Base-by-base conservation (phyloP, 1,140 invertebrate species). In the Oedothorax gibbosus region DNA sequence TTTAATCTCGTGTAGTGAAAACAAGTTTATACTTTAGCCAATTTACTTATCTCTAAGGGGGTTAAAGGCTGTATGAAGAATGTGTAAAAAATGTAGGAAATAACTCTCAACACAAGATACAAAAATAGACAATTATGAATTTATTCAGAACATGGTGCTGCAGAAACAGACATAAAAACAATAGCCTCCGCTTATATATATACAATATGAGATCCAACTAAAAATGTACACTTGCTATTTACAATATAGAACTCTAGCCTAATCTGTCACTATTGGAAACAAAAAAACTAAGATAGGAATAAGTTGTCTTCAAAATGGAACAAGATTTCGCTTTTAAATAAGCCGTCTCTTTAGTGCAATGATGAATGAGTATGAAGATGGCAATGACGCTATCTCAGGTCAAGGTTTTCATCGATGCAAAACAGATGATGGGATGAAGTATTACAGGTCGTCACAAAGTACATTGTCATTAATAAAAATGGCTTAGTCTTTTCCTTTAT, bases 71-170 rank as follows among this genome's bases (percentile, higher is more conserved):
- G 7, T 7, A 62, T n/a, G 11, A n/a, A 62, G 7, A 68, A 68
- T 35, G 11, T 68, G 12, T 50, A 73, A 54, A 51, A 77, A 77
- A n/a, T 8, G 18, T 10, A 54, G 66, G 15, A 81, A 81, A 81
- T 53, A 71, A 81, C 57, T 57, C 65, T 54, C 35, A 71, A 75
- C 81, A 84, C 72, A 68, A 62, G 20, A 84, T 84, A 84, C 81
- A 84, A 84, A 84, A 84, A 84, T 84, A 84, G 81, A 84, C 81
- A 84, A 84, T 84, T 71, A 84, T 84, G 81, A 84, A 76, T 84
- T 84, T 84, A 84, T 84, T 84, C 53, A 65, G 80, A 69, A 84
- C 71, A 76, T 73, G 62, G 81, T 84, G 81, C 72, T 84, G 81
- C 81, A 76, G 56, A 82, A 84, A 84, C 81, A 76, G 81, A 84